Evolutionary conservation across 2,888 invertebrate species (phyloP), one percentile per base, ranked within the genome.

Genomic region (Allacma fusca): DNA sequence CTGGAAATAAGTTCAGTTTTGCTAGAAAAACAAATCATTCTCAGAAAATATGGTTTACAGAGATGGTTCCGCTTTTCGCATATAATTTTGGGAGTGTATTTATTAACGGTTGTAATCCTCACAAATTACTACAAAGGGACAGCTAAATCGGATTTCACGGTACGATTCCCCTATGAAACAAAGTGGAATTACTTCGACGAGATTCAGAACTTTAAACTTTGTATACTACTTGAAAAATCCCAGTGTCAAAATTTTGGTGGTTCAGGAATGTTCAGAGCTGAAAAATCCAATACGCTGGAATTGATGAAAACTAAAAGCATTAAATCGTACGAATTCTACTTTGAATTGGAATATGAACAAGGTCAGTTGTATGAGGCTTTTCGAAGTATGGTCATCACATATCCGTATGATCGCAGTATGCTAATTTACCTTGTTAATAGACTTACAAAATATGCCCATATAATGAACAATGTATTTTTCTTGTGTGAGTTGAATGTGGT

Each of bases 181-280:
- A 50, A 50, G n/a, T 50, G 50, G 50, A 50, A 16, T 9, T 50
- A 50, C n/a, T 50, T 50, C 16, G n/a, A 50, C 50, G 50, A 50
- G n/a, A 50, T 50, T 50, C 2, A 50, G 2, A 50, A 50, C 2
- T 16, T 12, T 50, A 50, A 13, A 50, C 16, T 50, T 50, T 50
- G 16, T 50, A 4, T 50, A 5, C 13, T 40, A 40, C 40, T 40
- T 9, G 40, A 40, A 13, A 13, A 40, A 9, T 13, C 7, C 40
- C 40, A 50, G 2, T 50, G 50, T 16, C 7, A 16, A 40, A 9
- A 9, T 5, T 13, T 9, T 50, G 9, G n/a, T 12, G 2, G 1
- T 13, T 5, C 5, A n/a, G 19, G 50, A 16, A 50, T 40, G 5
- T 9, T 13, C 40, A 5, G 13, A 40, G 40, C 40, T 5, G 40